Evolutionary conservation across 1,140 invertebrate genomes (phyloP), one percentile per base, ranked within the genome.

Genomic region (Oscheius sp.): DNA sequence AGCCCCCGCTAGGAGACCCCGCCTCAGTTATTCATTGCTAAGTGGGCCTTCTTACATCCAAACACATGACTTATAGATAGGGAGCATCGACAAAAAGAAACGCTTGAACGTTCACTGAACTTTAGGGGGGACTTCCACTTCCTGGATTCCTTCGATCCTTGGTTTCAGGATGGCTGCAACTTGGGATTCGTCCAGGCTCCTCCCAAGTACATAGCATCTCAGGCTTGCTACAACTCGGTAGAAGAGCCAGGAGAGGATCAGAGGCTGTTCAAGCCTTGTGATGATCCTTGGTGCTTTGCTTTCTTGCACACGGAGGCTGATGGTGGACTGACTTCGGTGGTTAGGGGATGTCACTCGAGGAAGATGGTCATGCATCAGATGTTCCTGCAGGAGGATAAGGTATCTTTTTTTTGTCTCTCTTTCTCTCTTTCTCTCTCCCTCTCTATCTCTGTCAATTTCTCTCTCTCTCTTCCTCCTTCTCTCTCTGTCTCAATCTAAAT

Each of bases 361-460:
- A 71, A 71, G 38, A 71, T 71, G 59, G 69, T 71, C 15, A 71
- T 58, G 35, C 69, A 71, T 55, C 35, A 63, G 20, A 71, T 71
- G 59, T 71, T 42, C 32, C 58, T 61, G 15, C 32, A 71, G 18
- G 62, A 64, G 61, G 69, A 71, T 49, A 58, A 63, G n/a, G 61
- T 63, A 63, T 7, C 0, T 7, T 23, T 23, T 13, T 59, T 23
- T 23, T 59, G 15, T 23, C 23, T 13, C 29, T 20, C 15, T 23
- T 59, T 15, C 15, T 63, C 26, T 0, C 31, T 13, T 55, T 55
- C 23, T 55, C n/a, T n/a, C n/a, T n/a, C n/a, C n/a, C n/a, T n/a
- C n/a, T n/a, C n/a, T n/a, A n/a, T 13, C 23, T 23, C 15, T 59
- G 15, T 23, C 23, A 20, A 13, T 20, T 23, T 23, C 23, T 15